phyloP scores from a whole-genome alignment of 2,113 vertebrate species.

The Gymnobelideus leadbeateri region DNA sequence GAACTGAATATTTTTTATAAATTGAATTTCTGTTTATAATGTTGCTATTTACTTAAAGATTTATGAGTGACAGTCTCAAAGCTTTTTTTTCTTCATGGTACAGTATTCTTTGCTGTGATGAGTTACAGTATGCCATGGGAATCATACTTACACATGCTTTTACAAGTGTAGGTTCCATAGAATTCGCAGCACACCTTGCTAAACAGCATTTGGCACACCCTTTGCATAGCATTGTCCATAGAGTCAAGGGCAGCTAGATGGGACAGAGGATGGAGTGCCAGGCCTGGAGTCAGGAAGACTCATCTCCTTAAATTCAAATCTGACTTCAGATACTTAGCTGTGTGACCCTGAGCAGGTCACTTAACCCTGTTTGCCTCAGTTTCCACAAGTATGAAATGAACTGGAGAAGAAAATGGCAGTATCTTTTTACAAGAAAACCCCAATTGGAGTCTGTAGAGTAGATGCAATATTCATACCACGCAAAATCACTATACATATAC shows the following conservation, averaged over 20 bases:
- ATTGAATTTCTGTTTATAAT: background rate
- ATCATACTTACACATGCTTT: background rate
- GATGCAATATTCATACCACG: too few relatives aligned
- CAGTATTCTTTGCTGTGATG: background rate
- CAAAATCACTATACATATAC: too few relatives aligned
- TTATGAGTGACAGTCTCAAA: background rate
- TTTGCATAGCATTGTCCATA: background rate
- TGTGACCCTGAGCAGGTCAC: background rate
- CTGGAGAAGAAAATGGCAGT: background rate
- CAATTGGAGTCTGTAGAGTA: background rate
- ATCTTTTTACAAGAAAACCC: background rate
- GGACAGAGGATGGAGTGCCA: background rate
- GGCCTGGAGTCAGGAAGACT: background rate
- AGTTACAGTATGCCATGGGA: background rate
- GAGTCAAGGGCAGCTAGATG: background rate
- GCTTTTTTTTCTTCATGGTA: background rate
- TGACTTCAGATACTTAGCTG: background rate
- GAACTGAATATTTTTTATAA: constrained; percentile 22
- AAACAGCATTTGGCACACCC: background rate
- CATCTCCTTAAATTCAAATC: background rate
- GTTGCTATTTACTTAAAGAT: constrained; percentile 16
- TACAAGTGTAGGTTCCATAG: background rate
- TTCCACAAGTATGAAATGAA: background rate
- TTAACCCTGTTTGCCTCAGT: background rate
- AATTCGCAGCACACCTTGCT: background rate